These are phyloP conservation scores for Sakesphorus luctuosus DNA, from an alignment of 2,113 vertebrate species.

Conservation along the genomic window DNA sequence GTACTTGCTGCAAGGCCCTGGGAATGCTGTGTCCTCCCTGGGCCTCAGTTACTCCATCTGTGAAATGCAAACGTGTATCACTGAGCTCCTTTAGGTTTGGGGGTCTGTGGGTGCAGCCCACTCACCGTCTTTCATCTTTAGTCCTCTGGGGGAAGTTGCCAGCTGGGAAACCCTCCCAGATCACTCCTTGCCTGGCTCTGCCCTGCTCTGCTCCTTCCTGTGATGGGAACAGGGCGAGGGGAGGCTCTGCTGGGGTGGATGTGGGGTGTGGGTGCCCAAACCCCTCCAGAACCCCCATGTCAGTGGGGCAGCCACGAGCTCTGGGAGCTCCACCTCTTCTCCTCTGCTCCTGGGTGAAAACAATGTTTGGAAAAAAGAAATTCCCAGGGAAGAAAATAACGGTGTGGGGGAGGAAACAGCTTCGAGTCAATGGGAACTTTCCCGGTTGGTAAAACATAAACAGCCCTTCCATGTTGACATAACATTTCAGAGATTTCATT, in stretches of 20 bases:
- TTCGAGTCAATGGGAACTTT: conserved; percentile 41
- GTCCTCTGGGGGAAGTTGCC: neutral
- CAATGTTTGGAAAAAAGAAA: neutral
- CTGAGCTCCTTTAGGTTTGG: neutral
- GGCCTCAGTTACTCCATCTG: neutral
- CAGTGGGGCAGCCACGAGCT: neutral
- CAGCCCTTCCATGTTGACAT: conserved; percentile 29
- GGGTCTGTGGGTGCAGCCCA: neutral
- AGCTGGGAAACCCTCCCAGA: neutral
- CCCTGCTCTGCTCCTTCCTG: neutral
- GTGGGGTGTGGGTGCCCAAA: fast-evolving
- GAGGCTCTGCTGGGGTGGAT: fast-evolving
- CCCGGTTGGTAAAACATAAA: conserved; percentile 17
- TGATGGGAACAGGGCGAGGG: neutral
- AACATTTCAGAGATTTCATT: conserved; percentile 11
- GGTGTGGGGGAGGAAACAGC: conserved; percentile 15
- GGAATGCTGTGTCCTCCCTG: fast-evolving
- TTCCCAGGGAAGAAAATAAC: conserved; percentile 8
- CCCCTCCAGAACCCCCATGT: neutral
- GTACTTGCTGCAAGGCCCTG: fast-evolving
- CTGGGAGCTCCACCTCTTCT: fast-evolving
- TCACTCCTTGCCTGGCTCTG: neutral
- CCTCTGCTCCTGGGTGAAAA: neutral
- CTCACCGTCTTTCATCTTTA: fast-evolving
- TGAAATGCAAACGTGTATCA: fast-evolving